Base-by-base conservation (phyloP, 2,113 vertebrate species). In the Poeciliopsis prolifica region DNA sequence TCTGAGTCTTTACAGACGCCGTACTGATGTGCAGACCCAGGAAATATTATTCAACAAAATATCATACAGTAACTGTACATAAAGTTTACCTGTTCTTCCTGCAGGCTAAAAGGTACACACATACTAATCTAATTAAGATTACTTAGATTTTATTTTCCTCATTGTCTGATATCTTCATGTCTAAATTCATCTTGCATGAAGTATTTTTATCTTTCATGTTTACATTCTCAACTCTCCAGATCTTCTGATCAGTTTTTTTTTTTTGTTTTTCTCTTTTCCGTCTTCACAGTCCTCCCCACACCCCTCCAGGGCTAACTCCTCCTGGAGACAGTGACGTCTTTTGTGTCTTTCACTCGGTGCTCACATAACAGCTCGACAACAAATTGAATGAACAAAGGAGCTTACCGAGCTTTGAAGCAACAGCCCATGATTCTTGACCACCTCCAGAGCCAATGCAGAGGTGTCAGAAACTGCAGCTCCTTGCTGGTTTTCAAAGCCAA, bases 381-480 rank as follows among this genome's bases (percentile, higher is more conserved):
- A 71, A 74, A 81, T 48, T 79, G 44, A 80, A 86, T 62, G 58
- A 84, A 81, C 67, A 80, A 86, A 79, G 30, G 40, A 75, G 33
- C 60, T 67, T 31, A 60, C 72, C 69, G n/a, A 31, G 44, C 68
- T 79, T 71, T 73, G 67, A 81, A 69, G 68, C 13, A 8, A 71
- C 71, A 10, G 61, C 12, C 60, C 61, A 51, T 28, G 9, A 63
- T 58, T 72, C 17, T 24, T 62, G 58, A 74, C 60, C 74, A 65
- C 60, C 15, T 75, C 48, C 44, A 8, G 51, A 69, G 67, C 44
- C 29, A 60, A 30, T 31, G 40, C 40, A 48, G 29, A 68, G 30
- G 15, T 12, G 67, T 44, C 29, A 69, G 31, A 68, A 69, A 31
- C 44, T 31, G 29, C 44, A 31, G 44, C 11, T 24, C 19, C 42